phyloP scores from a whole-genome alignment of 2,888 invertebrate species.

The Eulithis testata region DNA sequence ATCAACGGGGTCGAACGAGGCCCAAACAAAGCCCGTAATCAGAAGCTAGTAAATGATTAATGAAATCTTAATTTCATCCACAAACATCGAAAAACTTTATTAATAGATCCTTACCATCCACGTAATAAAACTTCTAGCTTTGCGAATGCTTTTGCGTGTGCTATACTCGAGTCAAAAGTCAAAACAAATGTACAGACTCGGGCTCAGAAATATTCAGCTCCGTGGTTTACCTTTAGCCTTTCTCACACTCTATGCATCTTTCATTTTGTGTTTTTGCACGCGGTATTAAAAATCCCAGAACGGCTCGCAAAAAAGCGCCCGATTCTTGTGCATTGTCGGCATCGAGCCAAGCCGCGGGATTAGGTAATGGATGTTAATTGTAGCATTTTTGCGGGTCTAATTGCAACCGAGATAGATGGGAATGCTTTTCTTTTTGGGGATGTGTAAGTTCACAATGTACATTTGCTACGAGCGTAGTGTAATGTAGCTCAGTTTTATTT shows the following conservation, averaged over 20 bases:
- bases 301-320: slow-evolving; percentile 45
- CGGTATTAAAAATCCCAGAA: slow-evolving; percentile 57
- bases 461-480: not conserved
- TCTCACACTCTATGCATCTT: slow-evolving; percentile 33
- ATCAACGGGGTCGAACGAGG: too few species aligned
- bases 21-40: too few species aligned
- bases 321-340: slow-evolving; percentile 62
- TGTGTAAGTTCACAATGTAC: not conserved
- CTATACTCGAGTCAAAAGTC: too few species aligned
- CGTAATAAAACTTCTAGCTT: too few species aligned
- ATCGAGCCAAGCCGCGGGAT: slow-evolving; percentile 39
- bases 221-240: too few species aligned
- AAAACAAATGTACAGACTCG: too few species aligned
- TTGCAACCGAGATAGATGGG: slow-evolving; percentile 41
- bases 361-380: slow-evolving; percentile 48
- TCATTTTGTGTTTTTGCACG: slow-evolving; percentile 45
- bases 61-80: too few species aligned
- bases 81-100: too few species aligned
- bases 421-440: slow-evolving; percentile 29
- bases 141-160: too few species aligned
- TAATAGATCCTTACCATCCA: too few species aligned
- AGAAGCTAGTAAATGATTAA: too few species aligned
- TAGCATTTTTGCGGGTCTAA: slow-evolving; percentile 44
- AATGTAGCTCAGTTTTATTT: slow-evolving; percentile 4
- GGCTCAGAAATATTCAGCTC: not conserved